Conservation (phyloP, 1,140 invertebrate genomes). For the Sesamia nonagrioides region DNA sequence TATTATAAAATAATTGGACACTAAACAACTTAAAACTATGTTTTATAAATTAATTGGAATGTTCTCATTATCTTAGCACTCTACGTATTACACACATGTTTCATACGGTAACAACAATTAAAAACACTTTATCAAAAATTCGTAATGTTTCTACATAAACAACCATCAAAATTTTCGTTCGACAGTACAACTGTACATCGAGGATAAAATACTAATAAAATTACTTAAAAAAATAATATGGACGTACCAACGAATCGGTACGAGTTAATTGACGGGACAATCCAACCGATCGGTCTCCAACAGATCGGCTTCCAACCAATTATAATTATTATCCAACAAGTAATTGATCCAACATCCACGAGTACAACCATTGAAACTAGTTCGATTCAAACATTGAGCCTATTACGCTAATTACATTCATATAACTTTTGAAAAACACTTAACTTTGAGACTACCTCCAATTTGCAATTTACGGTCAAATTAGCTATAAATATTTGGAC, state of each 20-base stretch:
- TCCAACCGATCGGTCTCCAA: conserved; percentile 53
- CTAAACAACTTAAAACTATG: conserved; percentile 61
- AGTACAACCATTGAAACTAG: conserved; percentile 65
- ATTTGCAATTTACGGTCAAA: background rate
- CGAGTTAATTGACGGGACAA: conserved; percentile 83
- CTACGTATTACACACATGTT: conserved; percentile 53
- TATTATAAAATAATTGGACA: conserved; percentile 42
- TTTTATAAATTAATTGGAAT: conserved; percentile 78
- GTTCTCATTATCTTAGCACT: conserved; percentile 64
- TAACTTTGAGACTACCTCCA: conserved; percentile 53
- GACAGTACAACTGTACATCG: conserved; percentile 68
- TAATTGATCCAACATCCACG: conserved; percentile 51
- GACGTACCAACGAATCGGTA: conserved; percentile 78
- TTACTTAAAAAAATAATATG: conserved; percentile 84
- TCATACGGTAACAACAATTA: conserved; percentile 80
- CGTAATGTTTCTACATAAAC: conserved; percentile 70
- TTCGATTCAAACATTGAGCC: conserved; percentile 65
- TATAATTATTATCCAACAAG: conserved; percentile 58
- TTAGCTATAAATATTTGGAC: background rate
- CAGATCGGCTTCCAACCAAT: conserved; percentile 44
- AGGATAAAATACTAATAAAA: conserved; percentile 59
- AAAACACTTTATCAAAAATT: conserved; percentile 85
- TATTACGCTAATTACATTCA: conserved; percentile 64
- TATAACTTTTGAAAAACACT: conserved; percentile 64
- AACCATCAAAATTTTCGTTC: conserved; percentile 64